Evolutionary conservation across 2,797 vertebrate genomes (phyloP).

Genomic region (Melanotaenia boesemani): DNA sequence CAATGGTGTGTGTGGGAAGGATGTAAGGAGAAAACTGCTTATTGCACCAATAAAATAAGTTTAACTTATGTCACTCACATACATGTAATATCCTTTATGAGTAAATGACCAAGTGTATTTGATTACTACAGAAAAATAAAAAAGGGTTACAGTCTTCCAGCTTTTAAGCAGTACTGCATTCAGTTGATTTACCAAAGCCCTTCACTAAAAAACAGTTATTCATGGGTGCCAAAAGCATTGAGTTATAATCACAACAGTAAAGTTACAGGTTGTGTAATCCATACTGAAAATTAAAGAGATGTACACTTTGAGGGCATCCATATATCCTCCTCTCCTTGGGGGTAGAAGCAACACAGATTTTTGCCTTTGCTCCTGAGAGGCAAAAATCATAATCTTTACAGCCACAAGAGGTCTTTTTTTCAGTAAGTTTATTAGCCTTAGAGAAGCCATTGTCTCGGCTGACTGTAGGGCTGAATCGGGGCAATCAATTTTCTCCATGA

Average conservation of each 20-base stretch:
- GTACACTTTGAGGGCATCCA: background rate
- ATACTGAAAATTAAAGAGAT: background rate
- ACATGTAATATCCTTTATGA: too few species aligned
- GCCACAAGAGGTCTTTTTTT: background rate
- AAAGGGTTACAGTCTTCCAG: background rate
- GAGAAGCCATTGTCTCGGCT: constrained; percentile 18
- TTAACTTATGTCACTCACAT: too few species aligned
- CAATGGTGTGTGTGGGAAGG: background rate
- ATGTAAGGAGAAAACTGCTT: too few species aligned
- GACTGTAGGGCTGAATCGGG: constrained; percentile 22
- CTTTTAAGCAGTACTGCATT: background rate
- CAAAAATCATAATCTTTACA: background rate
- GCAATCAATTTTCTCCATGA: constrained; percentile 37
- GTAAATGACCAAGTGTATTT: too few species aligned
- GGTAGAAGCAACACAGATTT: background rate
- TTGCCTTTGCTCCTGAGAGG: background rate
- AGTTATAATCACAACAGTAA: background rate
- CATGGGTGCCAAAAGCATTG: background rate
- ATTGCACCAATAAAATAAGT: too few species aligned
- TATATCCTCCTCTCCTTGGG: background rate
- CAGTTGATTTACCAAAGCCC: background rate
- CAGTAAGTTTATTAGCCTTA: constrained; percentile 13
- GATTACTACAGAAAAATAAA: too few species aligned
- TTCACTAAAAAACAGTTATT: background rate
- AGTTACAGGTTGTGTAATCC: background rate